Evolutionary conservation across 1,140 invertebrate species (phyloP), one percentile per base, ranked within the genome.

Genomic region (Tetragnatha versicolor): DNA sequence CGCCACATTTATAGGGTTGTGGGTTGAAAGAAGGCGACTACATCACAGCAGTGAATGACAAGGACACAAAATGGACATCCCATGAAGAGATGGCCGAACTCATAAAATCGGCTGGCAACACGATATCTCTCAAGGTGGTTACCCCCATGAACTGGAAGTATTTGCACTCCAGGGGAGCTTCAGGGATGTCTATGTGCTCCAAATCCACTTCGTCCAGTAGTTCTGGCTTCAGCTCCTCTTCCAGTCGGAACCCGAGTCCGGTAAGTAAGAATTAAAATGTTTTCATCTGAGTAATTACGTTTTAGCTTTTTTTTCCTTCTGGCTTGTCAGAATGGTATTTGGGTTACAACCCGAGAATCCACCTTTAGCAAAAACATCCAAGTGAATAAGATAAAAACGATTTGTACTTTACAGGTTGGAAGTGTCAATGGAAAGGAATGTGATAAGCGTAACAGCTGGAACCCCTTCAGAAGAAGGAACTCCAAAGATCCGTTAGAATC

Each of bases 11-110:
- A 2, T 25, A 78, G 76, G 76, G 22, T n/a, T 79, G 76, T 27
- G 95, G 95, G 17, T 93, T 98, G 87, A 93, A 94, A 84, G 94
- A 96, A 85, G 95, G 95, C 0, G 96, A 98, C 85, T 96, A 96
- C 82, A 96, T 98, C 66, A 94, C 97, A 1, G 91, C 90, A 9
- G 94, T 98, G 51, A 91, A 91, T 3, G 92, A 93, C 17, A 88
- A 89, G 81, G 96, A 98, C 84, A 94, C 96, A 1, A 97, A 97
- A 86, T 98, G 96, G 96, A 90, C 93, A 17, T 91, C 92, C 0
- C 95, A 98, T 84, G 94, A 96, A 77, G 93, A 98, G 83, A 94
- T 97, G 31, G 94, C 98, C 0, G 88, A 90, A 3, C 86, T 96
- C 27, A 96, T 98, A 58, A 93, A 93, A 81, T 89, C 89, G 25